Percentiles rank a stretch among this genome's conserved stretches.
Conservation (phyloP, 2,888 invertebrate genomes). For the Cosmorhoe ocellata region DNA sequence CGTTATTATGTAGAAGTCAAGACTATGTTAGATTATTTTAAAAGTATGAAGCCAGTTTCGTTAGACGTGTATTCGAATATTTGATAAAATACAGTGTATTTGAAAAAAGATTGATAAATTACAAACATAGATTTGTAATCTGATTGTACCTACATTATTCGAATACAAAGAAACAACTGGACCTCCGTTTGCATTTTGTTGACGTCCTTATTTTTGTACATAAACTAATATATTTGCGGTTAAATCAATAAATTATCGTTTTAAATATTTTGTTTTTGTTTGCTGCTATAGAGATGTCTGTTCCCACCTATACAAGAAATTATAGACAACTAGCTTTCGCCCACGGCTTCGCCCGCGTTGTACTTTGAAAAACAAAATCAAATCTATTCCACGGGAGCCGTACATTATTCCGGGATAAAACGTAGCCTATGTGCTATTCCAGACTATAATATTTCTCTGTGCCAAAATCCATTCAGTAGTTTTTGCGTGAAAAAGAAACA, state of each 20-base stretch:
- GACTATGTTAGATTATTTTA: slow-evolving; percentile 38
- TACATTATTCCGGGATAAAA: no score
- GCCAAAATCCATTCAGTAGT: no score
- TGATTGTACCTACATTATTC: slow-evolving; percentile 16
- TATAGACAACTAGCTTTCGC: no score
- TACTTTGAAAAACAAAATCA: no score
- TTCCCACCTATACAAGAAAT: no score
- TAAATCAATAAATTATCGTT: slow-evolving; percentile 82
- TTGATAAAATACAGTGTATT: not conserved
- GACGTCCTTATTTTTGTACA: slow-evolving; percentile 73
- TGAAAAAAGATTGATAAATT: not conserved
- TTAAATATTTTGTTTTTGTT: slow-evolving; percentile 47
- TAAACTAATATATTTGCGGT: slow-evolving; percentile 80
- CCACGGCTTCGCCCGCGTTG: no score
- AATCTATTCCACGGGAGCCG: no score
- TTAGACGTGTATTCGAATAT: slow-evolving; percentile 29
- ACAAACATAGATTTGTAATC: slow-evolving; percentile 13
- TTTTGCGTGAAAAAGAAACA: no score
- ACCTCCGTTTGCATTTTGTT: slow-evolving; percentile 77
- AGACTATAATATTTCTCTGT: no score
- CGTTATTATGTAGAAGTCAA: slow-evolving; percentile 33
- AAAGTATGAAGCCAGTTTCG: slow-evolving; percentile 29
- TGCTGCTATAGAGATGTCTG: not conserved
- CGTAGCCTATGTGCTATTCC: no score
- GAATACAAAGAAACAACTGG: slow-evolving; percentile 49